Base-by-base conservation (phyloP, 2,888 invertebrate species). In the Alitta virens region DNA sequence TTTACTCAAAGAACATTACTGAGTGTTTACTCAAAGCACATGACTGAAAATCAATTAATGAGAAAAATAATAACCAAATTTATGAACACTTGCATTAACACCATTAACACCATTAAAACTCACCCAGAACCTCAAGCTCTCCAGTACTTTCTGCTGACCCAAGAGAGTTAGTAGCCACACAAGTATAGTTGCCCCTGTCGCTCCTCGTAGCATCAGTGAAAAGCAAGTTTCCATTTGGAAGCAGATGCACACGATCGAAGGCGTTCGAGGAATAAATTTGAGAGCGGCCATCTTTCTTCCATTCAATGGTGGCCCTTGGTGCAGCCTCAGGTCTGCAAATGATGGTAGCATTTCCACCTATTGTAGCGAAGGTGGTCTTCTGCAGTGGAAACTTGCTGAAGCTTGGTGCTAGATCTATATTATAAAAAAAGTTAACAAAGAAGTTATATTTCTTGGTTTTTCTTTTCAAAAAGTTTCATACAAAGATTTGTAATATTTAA, bases 251-350 rank as follows among this genome's bases (percentile, higher is more conserved):
- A n/a, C 2, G 2, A 46, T 65, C 66, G 26, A 55, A 26, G 2
- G 62, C 57, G 49, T 58, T 63, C 16, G 69, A 49, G 23, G 25
- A 12, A 33, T 33, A 33, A 33, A 5, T 33, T 12, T 33, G 33
- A 18, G 56, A 42, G 1, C 49, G 40, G n/a, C 69, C 72, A 40
- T 71, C 62, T 63, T 73, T 73, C 54, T 55, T 38, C 71, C 71
- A 73, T 23, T 26, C 42, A 49, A 65, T 69, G n/a, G 25, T 38
- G 9, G 71, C 57, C 14, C 43, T 87, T 0, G 97, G 96, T 0
- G 96, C 94, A 16, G 95, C 95, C 83, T 97, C 96, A 0, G 96
- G 96, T 77, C 91, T 89, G 78, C 96, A 97, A 60, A 88, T 86
- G 59, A 97, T 89, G 0, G 95, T 94, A 0, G 92, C 90, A 80